Percentiles rank a stretch among this genome's conserved stretches.
phyloP scores from a whole-genome alignment of 2,888 invertebrate genomes.

The Ligdia adustata region DNA sequence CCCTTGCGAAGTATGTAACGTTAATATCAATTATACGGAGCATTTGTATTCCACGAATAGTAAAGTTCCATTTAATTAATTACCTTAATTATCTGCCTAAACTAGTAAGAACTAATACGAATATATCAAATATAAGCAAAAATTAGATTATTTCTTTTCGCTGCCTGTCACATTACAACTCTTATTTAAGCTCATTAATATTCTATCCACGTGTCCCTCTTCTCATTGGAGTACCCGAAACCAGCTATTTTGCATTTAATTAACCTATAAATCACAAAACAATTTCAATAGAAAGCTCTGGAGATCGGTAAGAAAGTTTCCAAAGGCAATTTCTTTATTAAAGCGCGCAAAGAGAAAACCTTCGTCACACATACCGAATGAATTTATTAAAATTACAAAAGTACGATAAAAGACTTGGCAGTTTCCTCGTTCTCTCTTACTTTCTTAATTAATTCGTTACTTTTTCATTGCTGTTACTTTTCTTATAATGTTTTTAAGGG shows the following conservation, averaged over 20 bases:
- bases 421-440: conserved; percentile 24
- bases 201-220: background rate
- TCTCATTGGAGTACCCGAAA: background rate
- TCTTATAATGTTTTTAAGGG: conserved; percentile 26
- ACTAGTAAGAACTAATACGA: too few species aligned
- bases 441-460: conserved; percentile 25
- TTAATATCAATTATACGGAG: background rate
- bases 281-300: conserved; percentile 14
- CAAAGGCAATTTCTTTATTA: conserved; percentile 27
- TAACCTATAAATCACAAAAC: conserved; percentile 12
- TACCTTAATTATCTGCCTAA: too few species aligned
- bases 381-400: conserved; percentile 35
- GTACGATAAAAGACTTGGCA: conserved; percentile 20
- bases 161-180: too few species aligned
- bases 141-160: too few species aligned
- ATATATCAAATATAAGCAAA: too few species aligned
- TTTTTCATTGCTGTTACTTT: conserved; percentile 28
- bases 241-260: background rate
- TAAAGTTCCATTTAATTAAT: too few species aligned
- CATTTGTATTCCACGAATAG: too few species aligned
- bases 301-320: conserved; percentile 20
- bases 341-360: conserved; percentile 23
- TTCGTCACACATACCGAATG: conserved; percentile 34
- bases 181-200: background rate
- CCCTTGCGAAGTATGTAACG: background rate